Base-by-base conservation (phyloP, 2,113 vertebrate genomes). In the Reinhardtius hippoglossoides region DNA sequence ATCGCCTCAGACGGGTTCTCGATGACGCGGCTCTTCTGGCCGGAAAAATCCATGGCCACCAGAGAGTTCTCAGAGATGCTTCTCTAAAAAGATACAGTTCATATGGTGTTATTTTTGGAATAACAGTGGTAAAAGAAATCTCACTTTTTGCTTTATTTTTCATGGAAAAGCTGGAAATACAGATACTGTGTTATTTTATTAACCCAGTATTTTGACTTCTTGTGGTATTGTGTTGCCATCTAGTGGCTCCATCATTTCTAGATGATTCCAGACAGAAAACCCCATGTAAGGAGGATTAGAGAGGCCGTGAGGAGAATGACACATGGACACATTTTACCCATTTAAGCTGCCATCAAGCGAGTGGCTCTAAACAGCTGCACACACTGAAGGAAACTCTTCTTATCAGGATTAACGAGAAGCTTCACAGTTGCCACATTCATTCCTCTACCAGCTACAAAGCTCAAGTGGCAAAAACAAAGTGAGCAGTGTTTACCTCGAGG, bases 31-130 rank as follows among this genome's bases (percentile, higher is more conserved):
- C 95, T 96, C 92, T 94, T 97, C 84, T 96, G 95, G 71, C 98
- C 98, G 50, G 98, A 98, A 90, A 99, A 99, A 91, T 99, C 98
- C 97, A 99, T 99, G 85, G 98, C 98, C 89, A 99, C 98, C 67
- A 99, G 93, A 27, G 97, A 99, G 92, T 97, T 99, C 90, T 99
- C 98, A 20, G 98, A 99, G 93, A 97, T 95, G 90, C 97, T 99
- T 86, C 97, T 97, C 98, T 99, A 92, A 64, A 94, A 37, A 31
- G 27, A 55, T 48, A 88, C n/a, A 67, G 50, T 67, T 57, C 0
- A n/a, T 60, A 18, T 3, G 24, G 2, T 15, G 4, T 57, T 5
- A 26, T 57, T 57, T 57, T 2, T 2, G 14, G 50, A n/a, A 21
- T 6, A 50, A 18, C 4, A 15, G 18, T 6, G 5, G 16, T 50